Conservation (phyloP, 2,113 vertebrate species). For the Chaetodon auriga region DNA sequence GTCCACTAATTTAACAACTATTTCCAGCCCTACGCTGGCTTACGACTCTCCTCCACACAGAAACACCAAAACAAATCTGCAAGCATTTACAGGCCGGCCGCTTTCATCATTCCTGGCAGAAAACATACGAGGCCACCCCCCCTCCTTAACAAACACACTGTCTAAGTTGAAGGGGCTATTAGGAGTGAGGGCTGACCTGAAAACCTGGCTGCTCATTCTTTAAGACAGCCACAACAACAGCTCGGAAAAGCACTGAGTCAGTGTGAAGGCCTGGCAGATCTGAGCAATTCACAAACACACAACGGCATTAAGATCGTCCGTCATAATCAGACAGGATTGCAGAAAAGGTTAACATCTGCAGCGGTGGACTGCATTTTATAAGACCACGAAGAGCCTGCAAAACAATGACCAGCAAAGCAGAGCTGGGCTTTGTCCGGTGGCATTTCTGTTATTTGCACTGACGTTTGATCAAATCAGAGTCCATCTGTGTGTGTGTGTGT, state of each 20-base stretch:
- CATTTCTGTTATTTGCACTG: conserved; percentile 37
- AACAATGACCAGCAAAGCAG: conserved; percentile 3
- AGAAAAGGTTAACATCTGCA: conserved; percentile 16
- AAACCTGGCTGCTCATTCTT: conserved; percentile 45
- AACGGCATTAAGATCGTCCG: conserved; percentile 4
- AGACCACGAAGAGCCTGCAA: not conserved
- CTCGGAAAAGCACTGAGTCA: conserved; percentile 9
- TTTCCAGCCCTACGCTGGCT: conserved; percentile 52
- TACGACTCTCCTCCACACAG: conserved; percentile 51
- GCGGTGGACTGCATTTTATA: not conserved
- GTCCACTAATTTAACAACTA: conserved; percentile 69
- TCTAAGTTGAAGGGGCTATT: conserved; percentile 58
- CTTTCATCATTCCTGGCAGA: conserved; percentile 75
- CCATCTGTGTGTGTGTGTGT: conserved; percentile 28
- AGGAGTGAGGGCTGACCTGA: conserved; percentile 49
- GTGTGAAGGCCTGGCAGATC: conserved; percentile 1
- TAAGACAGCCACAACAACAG: conserved; percentile 37
- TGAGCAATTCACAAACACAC: conserved; percentile 21
- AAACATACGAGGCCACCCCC: conserved; percentile 62
- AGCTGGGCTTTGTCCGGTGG: conserved; percentile 31
- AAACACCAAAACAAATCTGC: conserved; percentile 80
- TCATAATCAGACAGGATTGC: conserved; percentile 11
- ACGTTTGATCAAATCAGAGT: conserved; percentile 42
- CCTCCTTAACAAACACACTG: conserved; percentile 66
- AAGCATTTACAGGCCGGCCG: conserved; percentile 74